Percentiles rank a stretch among this genome's conserved stretches.
Conservation (phyloP, 2,113 vertebrate species). For the Xenopus tropicalis region DNA sequence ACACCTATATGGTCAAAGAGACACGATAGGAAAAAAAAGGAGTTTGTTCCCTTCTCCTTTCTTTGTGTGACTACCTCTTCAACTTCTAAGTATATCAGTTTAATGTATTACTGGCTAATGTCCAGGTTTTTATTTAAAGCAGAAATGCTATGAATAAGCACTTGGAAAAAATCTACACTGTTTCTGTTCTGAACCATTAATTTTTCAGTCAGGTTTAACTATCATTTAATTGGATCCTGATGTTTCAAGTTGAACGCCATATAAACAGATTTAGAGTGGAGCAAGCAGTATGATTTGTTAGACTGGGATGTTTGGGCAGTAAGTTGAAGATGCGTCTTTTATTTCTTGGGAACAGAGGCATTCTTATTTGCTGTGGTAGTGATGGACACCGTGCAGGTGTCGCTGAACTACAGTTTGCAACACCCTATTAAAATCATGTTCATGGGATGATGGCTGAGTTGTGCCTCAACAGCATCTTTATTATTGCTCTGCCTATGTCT, state of each 20-base stretch:
- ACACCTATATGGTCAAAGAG: slow-evolving; percentile 54
- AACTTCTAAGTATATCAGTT: slow-evolving; percentile 55
- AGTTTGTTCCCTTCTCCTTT: slow-evolving; percentile 56
- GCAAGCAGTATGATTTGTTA: slow-evolving; percentile 73
- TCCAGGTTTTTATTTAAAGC: slow-evolving; percentile 78
- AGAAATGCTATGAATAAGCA: slow-evolving; percentile 60
- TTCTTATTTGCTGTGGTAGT: not conserved
- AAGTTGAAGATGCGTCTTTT: slow-evolving; percentile 51
- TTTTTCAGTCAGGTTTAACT: slow-evolving; percentile 77
- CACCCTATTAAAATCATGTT: no score
- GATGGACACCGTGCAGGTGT: not conserved
- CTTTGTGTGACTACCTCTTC: slow-evolving; percentile 51
- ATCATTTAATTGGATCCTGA: slow-evolving; percentile 80
- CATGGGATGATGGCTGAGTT: no score
- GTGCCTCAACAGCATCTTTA: no score
- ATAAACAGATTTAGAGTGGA: slow-evolving; percentile 68
- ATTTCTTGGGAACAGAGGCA: not conserved
- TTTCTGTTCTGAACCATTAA: slow-evolving; percentile 74
- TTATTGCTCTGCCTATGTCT: no score
- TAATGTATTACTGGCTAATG: slow-evolving; percentile 62
- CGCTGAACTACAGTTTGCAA: no score
- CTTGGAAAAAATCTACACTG: slow-evolving; percentile 59
- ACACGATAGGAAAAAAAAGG: slow-evolving; percentile 28
- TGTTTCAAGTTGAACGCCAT: slow-evolving; percentile 71
- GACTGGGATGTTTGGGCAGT: slow-evolving; percentile 64